Evolutionary conservation across 2,888 invertebrate genomes (phyloP), one percentile per base, ranked within the genome.

Genomic region (Mythimna lalbum): DNA sequence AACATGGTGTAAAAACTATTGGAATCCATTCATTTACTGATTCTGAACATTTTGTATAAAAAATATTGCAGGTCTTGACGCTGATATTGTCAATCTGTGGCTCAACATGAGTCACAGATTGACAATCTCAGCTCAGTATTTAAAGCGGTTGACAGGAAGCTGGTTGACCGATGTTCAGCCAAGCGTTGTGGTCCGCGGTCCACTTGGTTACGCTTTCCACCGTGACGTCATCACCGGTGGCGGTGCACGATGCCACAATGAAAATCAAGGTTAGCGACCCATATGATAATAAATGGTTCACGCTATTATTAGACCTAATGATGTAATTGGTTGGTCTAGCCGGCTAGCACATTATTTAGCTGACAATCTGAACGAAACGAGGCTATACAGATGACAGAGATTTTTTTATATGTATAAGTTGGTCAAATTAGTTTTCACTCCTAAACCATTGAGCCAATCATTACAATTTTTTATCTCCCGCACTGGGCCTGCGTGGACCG

Each of bases 181-280:
- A 74, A 79, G 69, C 83, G 71, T 39, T 10, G 52, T 65, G 27
- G 19, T 17, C 53, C n/a, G 53, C 36, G 66, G 69, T 68, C 49
- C 56, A 68, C 65, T 79, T 69, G 59, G 80, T 72, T 53, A 60
- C 80, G 76, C 80, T 81, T 81, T 81, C 83, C 75, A 81, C 50
- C 49, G 49, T 74, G 80, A 71, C 80, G 80, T 69, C 74, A 68
- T 36, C n/a, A 65, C 9, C 52, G 47, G 27, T 21, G 36, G 43
- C 47, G 49, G 21, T 14, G 47, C 53, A 33, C 39, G 31, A 56
- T 47, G 53, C 17, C 55, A 72, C 65, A 66, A 69, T 69, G 61
- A 69, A 69, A 78, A 69, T 73, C 66, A 82, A 80, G 79, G 82
- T 57, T 73, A 52, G 36, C 61, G 69, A 47, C 50, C 57, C 68